These are phyloP conservation scores for Cherax quadricarinatus DNA, from an alignment of 1,140 invertebrate species.

Conservation along the genomic window DNA sequence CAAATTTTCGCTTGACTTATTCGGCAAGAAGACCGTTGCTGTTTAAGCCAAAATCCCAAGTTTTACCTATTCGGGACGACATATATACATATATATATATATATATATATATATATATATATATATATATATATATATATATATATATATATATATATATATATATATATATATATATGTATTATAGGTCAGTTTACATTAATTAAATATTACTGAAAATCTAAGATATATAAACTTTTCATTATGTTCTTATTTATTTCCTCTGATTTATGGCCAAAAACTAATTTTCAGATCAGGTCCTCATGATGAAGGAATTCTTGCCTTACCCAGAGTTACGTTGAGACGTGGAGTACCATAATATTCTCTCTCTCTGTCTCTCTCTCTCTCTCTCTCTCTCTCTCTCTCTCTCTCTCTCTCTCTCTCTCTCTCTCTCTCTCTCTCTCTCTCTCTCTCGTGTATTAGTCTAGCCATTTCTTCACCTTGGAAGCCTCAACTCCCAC, in stretches of 20 bases:
- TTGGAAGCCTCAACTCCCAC: too few species aligned
- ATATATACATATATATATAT: not conserved
- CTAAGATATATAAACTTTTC: not conserved
- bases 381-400: not conserved
- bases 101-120: not conserved
- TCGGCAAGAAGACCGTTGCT: too few species aligned
- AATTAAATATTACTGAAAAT: not conserved
- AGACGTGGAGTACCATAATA: too few species aligned
- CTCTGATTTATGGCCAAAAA: not conserved
- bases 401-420: not conserved
- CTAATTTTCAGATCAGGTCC: not conserved
- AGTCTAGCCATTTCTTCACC: not conserved
- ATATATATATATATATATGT: not conserved
- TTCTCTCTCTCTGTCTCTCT: not conserved
- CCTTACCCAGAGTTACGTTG: not conserved
- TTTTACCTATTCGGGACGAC: too few species aligned
- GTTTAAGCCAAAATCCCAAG: too few species aligned
- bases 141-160: not conserved
- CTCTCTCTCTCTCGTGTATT: not conserved
- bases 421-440: not conserved
- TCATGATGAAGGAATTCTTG: not conserved
- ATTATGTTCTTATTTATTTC: not conserved
- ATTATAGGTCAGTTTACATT: not conserved
- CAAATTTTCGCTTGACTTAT: too few species aligned
- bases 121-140: not conserved